Base-by-base conservation (phyloP, 2,888 invertebrate species). In the Tachystola acroxantha region DNA sequence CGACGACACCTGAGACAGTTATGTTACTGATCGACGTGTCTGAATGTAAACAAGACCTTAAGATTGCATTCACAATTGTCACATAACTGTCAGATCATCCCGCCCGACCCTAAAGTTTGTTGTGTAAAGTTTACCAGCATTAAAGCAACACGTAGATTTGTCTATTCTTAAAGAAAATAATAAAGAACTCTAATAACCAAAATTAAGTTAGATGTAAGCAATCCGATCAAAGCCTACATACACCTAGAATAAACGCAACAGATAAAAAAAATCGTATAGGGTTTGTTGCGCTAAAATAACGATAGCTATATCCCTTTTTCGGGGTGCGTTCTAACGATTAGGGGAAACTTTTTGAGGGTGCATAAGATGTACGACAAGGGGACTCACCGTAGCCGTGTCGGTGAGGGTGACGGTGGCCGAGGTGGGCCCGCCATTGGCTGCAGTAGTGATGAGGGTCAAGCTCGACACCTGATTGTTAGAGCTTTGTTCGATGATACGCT, bases 401-500 rank as follows among this genome's bases (percentile, higher is more conserved):
- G 85, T 85, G 56, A 84, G 84, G 85, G 87, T 85, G 67, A 79
- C 86, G 46, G 88, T 85, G 50, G 81, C 80, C 38, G 81, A 72
- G 65, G 85, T 80, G 50, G 79, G 75, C 42, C 77, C 76, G 48
- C 76, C 76, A 54, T 78, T 82, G 43, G 74, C 53, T 33, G 69
- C 66, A 51, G 69, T 63, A 44, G 63, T 63, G 68, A 55, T 76
- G 50, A 64, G 41, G 27, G 56, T 34, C 32, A 59, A 45, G 24
- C 50, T 53, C 20, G 72, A 49, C 65, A 86, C 84, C 71, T 88
- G 88, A 68, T 88, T 88, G 61, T 89, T 88, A 7, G 86, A 57
- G 64, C 55, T 85, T 48, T 92, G 91, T 65, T 94, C 94, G 64
- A 94, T 92, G 59, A 94, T 91, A 66, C 94, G 91, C 75, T 95